Percentiles rank a stretch among this genome's conserved stretches.
Evolutionary conservation across 2,888 invertebrate genomes (phyloP).

Genomic region (Mythimna ferrago): DNA sequence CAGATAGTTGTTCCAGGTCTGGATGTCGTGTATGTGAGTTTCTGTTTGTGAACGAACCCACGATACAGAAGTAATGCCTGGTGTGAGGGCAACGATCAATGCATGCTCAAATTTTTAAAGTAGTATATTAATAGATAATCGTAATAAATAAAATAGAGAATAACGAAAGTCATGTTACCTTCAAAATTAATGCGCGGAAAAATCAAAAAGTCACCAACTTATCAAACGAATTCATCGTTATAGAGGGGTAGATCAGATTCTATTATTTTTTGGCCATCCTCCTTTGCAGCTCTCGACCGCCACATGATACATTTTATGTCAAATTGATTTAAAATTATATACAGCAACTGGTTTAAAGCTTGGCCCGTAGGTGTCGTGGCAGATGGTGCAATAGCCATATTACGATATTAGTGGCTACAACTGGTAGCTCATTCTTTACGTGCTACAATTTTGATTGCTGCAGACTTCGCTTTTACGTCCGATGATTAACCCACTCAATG

Average conservation of each 20-base stretch:
- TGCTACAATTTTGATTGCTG: constrained; percentile 5
- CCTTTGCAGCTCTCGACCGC: not conserved
- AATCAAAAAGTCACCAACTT: too few species aligned
- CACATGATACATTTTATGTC: not conserved
- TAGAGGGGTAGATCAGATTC: constrained; percentile 2
- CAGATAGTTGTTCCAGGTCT: too few species aligned
- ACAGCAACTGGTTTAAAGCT: not conserved
- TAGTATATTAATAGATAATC: too few species aligned
- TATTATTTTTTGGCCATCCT: not conserved
- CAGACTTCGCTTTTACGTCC: constrained; percentile 29
- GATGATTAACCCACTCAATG: not conserved
- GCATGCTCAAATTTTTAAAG: too few species aligned
- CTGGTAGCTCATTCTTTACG: not conserved
- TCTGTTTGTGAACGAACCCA: too few species aligned
- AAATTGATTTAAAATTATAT: not conserved
- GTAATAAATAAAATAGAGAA: too few species aligned
- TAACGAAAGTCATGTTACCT: too few species aligned
- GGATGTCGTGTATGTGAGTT: too few species aligned
- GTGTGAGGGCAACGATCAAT: too few species aligned
- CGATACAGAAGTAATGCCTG: too few species aligned
- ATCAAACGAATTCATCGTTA: constrained; percentile 13
- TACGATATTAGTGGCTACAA: constrained; percentile 7
- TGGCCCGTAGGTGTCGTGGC: not conserved
- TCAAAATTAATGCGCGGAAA: too few species aligned
- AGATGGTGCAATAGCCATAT: not conserved